Evolutionary conservation across 2,797 vertebrate species (phyloP).

Genomic region (Rhadinocentrus ornatus): DNA sequence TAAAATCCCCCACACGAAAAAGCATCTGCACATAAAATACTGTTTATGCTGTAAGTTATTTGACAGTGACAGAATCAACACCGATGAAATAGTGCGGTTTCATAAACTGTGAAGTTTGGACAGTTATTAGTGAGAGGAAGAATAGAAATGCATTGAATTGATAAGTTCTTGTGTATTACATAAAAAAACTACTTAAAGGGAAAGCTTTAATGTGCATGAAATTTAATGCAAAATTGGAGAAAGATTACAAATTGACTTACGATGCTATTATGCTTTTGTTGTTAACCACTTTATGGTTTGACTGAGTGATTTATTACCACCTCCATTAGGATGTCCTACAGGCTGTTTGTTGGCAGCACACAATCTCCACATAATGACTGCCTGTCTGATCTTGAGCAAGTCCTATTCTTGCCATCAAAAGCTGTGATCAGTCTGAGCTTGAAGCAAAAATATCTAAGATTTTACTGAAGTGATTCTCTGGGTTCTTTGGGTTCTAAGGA

Average conservation of each 20-base stretch:
- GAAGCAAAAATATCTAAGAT: too few species aligned
- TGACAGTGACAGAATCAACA: neutral
- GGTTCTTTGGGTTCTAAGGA: neutral
- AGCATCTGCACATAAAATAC: neutral
- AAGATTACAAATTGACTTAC: neutral
- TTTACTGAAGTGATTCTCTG: neutral
- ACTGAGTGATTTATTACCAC: neutral
- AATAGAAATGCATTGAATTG: neutral
- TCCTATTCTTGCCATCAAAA: neutral
- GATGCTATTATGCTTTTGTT: neutral
- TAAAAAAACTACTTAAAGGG: neutral
- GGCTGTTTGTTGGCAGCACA: neutral
- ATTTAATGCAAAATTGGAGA: neutral
- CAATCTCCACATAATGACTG: neutral
- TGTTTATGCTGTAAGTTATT: neutral
- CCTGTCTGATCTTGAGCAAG: neutral
- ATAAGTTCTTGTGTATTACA: neutral
- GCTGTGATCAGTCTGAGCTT: neutral
- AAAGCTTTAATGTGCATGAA: too few species aligned
- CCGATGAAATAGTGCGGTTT: neutral
- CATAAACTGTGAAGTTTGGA: neutral
- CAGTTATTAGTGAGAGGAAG: neutral
- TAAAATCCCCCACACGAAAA: neutral
- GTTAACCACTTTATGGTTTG: neutral
- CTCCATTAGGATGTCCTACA: neutral